phyloP scores from a whole-genome alignment of 37 sponge, comb jelly and placozoan genomes.

The Chondrilla cf. caribensis region DNA sequence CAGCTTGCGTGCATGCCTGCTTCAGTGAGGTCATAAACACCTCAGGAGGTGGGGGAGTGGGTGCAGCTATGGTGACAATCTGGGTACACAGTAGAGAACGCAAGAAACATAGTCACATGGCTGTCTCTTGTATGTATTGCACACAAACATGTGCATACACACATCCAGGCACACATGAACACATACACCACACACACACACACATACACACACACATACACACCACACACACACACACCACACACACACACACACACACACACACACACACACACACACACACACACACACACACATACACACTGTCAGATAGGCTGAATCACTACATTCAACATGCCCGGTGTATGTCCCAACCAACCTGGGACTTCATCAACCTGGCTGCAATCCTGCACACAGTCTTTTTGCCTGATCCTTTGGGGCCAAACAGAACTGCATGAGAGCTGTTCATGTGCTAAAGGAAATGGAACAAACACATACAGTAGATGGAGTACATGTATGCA shows the following conservation, averaged over 20 bases:
- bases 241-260: background rate
- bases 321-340: background rate
- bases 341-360: slow-evolving; percentile 14
- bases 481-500: background rate
- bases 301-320: no score
- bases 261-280: no score
- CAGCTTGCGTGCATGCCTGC: slow-evolving; percentile 57
- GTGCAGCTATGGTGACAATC: background rate
- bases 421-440: slow-evolving; percentile 54
- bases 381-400: slow-evolving; percentile 47
- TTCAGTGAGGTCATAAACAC: slow-evolving; percentile 17
- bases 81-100: background rate
- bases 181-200: slow-evolving; percentile 4
- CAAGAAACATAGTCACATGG: no score
- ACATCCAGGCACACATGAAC: background rate
- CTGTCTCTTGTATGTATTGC: background rate
- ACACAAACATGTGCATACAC: background rate
- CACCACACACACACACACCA: background rate
- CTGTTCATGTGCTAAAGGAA: slow-evolving; percentile 17
- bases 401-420: slow-evolving; percentile 54
- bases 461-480: no score
- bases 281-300: no score
- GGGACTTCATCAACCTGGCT: slow-evolving; percentile 39
- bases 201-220: background rate
- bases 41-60: background rate